A percentile compares a stretch with the other conserved stretches of the same genome.
Evolutionary conservation across 2,797 vertebrate species (phyloP).

Genomic region (Rousettus madagascariensis): DNA sequence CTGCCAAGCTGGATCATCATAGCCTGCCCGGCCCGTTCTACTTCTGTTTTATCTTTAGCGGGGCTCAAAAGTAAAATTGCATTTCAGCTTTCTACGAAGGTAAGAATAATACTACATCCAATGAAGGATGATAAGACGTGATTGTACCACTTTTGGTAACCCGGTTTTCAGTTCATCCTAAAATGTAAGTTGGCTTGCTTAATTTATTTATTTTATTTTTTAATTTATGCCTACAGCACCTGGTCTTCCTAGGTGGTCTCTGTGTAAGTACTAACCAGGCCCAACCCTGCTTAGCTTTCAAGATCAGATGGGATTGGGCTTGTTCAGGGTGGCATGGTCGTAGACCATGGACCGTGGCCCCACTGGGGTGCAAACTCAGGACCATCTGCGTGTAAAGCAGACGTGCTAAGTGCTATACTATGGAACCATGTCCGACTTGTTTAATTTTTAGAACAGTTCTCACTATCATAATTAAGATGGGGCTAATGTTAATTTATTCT

Average conservation of each 20-base stretch:
- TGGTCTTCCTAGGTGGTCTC: too few species aligned
- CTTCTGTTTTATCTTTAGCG: not conserved
- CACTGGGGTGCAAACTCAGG: too few species aligned
- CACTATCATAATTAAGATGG: not conserved
- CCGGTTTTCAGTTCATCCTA: not conserved
- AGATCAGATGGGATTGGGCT: too few species aligned
- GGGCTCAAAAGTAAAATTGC: not conserved
- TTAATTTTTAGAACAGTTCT: not conserved
- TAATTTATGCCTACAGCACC: too few species aligned
- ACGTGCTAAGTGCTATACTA: too few species aligned
- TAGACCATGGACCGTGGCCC: too few species aligned
- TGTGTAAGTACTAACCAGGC: too few species aligned
- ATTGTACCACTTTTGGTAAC: not conserved
- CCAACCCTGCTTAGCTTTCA: too few species aligned
- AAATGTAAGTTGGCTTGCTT: not conserved
- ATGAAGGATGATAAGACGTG: not conserved
- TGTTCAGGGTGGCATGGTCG: too few species aligned
- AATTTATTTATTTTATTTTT: not conserved
- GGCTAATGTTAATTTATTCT: not conserved
- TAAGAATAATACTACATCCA: not conserved
- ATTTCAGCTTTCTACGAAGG: not conserved
- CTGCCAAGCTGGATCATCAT: not conserved
- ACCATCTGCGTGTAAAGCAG: too few species aligned
- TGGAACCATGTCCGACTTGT: not conserved
- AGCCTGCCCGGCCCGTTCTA: not conserved